Base-by-base conservation (phyloP, 2,888 invertebrate species). In the Myathropa florea region DNA sequence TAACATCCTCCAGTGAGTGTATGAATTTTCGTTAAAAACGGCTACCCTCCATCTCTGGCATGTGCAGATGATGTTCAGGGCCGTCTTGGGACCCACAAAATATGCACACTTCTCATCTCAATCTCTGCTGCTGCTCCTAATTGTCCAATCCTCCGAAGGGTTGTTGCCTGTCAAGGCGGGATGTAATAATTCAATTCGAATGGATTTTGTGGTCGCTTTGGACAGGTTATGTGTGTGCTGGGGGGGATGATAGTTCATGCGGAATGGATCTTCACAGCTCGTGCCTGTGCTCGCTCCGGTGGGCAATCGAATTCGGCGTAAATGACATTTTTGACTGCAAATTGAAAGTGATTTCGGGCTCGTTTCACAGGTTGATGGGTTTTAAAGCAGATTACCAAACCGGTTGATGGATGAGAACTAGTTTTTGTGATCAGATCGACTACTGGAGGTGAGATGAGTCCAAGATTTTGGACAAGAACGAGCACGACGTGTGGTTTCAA, bases 271-370 rank as follows among this genome's bases (percentile, higher is more conserved):
- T 28, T 2, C 28, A 28, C 28, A 28, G 4, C 6, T 28, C 6
- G 4, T 28, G 28, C 28, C 7, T 12, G 9, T 36, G 33, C 1
- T 21, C 79, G 12, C 73, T 75, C 64, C 63, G 80, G 65, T 63
- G 60, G 71, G 39, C 81, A 46, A 71, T 84, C 76, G 30, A 57
- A 61, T 84, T 80, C 21, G 57, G 55, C 26, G 21, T 57, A 23
- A 26, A 72, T 60, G 39, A 68, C 9, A 59, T 60, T 68, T 68
- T 59, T 61, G 59, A 26, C 36, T 46, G 65, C 36, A 76, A 65
- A 76, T 71, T 68, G 53, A 81, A 81, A 76, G 77, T 61, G 60
- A 46, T 80, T 72, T 72, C 57, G 10, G 46, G 57, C 76, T 81
- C 81, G 68, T 81, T 81, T 63, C 23, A 59, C 67, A 71, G 33